Evolutionary conservation across 2,888 invertebrate genomes (phyloP).

Genomic region (Ryuthela nishihirai): DNA sequence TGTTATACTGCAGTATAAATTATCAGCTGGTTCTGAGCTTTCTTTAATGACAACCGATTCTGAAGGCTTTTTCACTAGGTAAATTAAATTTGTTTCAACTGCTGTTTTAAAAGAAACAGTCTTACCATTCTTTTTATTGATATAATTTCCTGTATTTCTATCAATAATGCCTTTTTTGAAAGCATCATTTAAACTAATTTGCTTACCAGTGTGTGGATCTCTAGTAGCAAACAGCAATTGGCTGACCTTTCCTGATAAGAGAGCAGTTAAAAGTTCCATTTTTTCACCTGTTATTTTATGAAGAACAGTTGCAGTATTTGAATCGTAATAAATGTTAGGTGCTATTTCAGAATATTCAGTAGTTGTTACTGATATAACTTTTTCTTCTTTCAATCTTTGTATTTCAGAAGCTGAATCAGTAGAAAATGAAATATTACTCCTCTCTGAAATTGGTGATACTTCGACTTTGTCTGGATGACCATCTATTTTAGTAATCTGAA

Average conservation of each 20-base stretch:
- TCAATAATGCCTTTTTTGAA: slow-evolving; percentile 50
- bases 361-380: background rate
- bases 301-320: slow-evolving; percentile 8
- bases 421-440: no score
- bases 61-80: no score
- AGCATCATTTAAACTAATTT: slow-evolving; percentile 58
- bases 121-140: slow-evolving; percentile 75
- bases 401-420: no score
- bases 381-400: background rate
- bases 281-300: slow-evolving; percentile 6
- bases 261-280: slow-evolving; percentile 65
- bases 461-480: background rate
- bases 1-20: background rate
- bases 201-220: slow-evolving; percentile 70
- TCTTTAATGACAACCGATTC: no score
- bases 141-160: slow-evolving; percentile 61
- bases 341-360: slow-evolving; percentile 2
- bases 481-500: slow-evolving; percentile 11
- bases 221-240: slow-evolving; percentile 56
- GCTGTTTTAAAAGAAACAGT: slow-evolving; percentile 62
- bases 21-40: background rate
- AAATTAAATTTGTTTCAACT: slow-evolving; percentile 53
- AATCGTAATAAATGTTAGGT: slow-evolving; percentile 5
- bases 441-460: no score
- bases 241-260: slow-evolving; percentile 69